Conservation (phyloP, 2,113 vertebrate species). For the Tachysurus vachellii region DNA sequence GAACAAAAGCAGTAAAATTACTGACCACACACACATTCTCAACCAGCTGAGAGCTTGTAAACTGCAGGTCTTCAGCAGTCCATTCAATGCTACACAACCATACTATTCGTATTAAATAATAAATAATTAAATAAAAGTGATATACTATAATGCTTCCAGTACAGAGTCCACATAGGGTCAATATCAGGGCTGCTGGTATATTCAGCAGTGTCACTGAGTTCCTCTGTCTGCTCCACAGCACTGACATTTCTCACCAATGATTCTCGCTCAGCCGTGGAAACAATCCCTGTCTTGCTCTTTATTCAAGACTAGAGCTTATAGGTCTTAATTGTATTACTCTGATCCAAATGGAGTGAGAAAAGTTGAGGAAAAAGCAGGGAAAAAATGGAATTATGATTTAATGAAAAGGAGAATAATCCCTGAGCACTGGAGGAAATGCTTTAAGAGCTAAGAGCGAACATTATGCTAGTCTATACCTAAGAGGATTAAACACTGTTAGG, state of each 20-base stretch:
- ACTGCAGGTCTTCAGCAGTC: too few relatives aligned
- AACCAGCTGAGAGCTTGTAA: too few relatives aligned
- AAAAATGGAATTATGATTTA: constrained; percentile 72
- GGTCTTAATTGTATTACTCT: constrained; percentile 75
- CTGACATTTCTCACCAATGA: constrained; percentile 46
- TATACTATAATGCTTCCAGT: not conserved
- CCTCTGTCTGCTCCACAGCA: constrained; percentile 21
- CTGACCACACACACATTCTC: too few relatives aligned
- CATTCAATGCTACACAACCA: too few relatives aligned
- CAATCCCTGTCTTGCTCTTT: constrained; percentile 62
- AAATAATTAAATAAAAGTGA: not conserved
- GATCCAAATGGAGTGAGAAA: constrained; percentile 45
- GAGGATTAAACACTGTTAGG: constrained; percentile 51
- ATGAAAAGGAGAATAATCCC: constrained; percentile 65
- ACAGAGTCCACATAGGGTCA: not conserved
- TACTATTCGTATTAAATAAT: too few relatives aligned
- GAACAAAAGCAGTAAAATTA: not conserved
- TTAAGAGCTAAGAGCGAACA: constrained; percentile 55
- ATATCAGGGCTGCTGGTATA: not conserved
- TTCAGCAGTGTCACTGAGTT: constrained; percentile 9
- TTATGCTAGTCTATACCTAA: constrained; percentile 49
- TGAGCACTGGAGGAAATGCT: constrained; percentile 63
- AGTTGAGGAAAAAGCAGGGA: constrained; percentile 32
- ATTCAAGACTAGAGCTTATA: constrained; percentile 68
- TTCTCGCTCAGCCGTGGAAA: constrained; percentile 60